Evolutionary conservation across 2,888 invertebrate species (phyloP).

Genomic region (Drosophila phalerata): DNA sequence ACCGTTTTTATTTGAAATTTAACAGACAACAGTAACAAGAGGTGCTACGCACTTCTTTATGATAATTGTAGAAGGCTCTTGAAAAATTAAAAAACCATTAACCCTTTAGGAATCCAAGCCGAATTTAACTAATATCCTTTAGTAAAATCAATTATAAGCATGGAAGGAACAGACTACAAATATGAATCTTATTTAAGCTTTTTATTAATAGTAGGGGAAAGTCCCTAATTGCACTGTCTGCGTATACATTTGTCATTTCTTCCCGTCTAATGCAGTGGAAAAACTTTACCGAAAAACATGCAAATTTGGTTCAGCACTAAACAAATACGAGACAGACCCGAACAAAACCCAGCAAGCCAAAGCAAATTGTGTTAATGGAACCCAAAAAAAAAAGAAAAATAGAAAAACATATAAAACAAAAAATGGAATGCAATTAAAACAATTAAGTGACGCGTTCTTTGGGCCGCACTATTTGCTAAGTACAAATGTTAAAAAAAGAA

Average conservation of each 20-base stretch:
- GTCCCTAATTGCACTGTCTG: not conserved
- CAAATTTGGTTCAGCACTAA: slow-evolving; percentile 50
- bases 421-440: slow-evolving; percentile 67
- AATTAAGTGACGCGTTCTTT: slow-evolving; percentile 66
- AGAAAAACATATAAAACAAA: slow-evolving; percentile 12
- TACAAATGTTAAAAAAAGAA: slow-evolving; percentile 21
- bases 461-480: slow-evolving; percentile 67
- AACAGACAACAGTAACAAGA: too few relatives aligned
- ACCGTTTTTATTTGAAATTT: too few relatives aligned
- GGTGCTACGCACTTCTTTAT: too few relatives aligned
- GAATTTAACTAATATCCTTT: too few relatives aligned
- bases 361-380: slow-evolving; percentile 75
- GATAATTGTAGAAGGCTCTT: too few relatives aligned
- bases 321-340: slow-evolving; percentile 51
- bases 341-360: slow-evolving; percentile 48
- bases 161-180: not conserved
- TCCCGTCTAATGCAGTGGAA: slow-evolving; percentile 49
- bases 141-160: too few relatives aligned
- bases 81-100: too few relatives aligned
- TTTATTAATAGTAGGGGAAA: not conserved
- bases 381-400: slow-evolving; percentile 23
- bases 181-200: not conserved
- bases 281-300: slow-evolving; percentile 50
- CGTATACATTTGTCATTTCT: slow-evolving; percentile 5
- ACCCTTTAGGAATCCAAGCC: too few relatives aligned